phyloP scores from a whole-genome alignment of 2,888 invertebrate genomes.

The Aquatica leii region DNA sequence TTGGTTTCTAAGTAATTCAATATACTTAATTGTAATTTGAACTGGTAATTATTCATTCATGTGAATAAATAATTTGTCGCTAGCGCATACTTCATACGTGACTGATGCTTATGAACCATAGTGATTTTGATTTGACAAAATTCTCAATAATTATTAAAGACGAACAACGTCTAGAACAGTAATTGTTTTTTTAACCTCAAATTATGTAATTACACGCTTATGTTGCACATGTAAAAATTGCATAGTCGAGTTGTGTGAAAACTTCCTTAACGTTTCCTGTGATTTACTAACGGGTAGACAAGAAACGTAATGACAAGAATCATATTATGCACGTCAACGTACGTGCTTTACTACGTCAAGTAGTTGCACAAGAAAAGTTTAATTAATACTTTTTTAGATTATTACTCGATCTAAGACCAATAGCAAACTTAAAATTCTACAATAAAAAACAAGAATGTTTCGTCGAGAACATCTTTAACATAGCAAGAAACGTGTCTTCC shows the following conservation, averaged over 20 bases:
- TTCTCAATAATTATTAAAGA: not conserved
- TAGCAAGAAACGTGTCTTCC: too few species aligned
- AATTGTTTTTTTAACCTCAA: not conserved
- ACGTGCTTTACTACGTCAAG: slow-evolving; percentile 4
- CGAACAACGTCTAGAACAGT: not conserved
- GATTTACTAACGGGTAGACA: slow-evolving; percentile 1
- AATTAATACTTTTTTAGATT: slow-evolving; percentile 1
- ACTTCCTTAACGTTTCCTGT: slow-evolving; percentile 1
- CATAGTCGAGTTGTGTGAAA: not conserved
- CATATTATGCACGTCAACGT: not conserved
- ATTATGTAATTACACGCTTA: slow-evolving; percentile 4
- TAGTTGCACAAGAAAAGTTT: not conserved
- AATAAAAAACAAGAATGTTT: too few species aligned
- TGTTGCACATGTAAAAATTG: slow-evolving; percentile 10
- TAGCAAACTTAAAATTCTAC: too few species aligned
- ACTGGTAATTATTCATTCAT: slow-evolving; percentile 3
- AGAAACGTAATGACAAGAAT: not conserved
- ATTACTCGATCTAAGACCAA: too few species aligned
- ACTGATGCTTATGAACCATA: slow-evolving; percentile 2
- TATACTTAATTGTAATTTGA: slow-evolving; percentile 6
- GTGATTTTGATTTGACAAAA: too few species aligned
- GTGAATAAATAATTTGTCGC: slow-evolving; percentile 5
- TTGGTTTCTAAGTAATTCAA: not conserved
- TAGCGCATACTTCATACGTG: not conserved
- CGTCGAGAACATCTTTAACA: too few species aligned